Conservation (phyloP, 2,888 invertebrate species). For the Salpingus planirostris region DNA sequence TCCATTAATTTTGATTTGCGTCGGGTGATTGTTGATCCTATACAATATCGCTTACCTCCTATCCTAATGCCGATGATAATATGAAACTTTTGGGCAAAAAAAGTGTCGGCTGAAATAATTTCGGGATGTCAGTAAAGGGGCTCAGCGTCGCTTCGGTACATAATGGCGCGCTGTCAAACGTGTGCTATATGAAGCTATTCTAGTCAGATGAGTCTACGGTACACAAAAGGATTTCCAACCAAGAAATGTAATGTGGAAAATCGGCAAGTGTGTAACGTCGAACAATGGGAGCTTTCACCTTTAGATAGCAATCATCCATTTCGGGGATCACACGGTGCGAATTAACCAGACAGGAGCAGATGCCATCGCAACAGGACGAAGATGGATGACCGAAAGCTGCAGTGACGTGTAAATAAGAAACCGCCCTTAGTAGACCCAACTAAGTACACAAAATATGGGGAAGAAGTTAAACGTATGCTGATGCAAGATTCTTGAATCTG, state of each 20-base stretch:
- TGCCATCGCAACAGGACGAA: slow-evolving; percentile 24
- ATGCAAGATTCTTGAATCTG: too few species aligned
- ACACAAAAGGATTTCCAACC: slow-evolving; percentile 24
- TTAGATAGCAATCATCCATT: slow-evolving; percentile 34
- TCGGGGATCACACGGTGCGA: slow-evolving; percentile 24
- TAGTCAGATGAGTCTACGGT: slow-evolving; percentile 23
- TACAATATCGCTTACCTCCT: too few species aligned
- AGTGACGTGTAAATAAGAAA: slow-evolving; percentile 27
- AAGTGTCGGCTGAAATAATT: too few species aligned
- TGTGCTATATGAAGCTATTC: slow-evolving; percentile 29
- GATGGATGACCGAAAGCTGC: slow-evolving; percentile 22
- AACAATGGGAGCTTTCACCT: slow-evolving; percentile 29
- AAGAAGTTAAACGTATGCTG: too few species aligned
- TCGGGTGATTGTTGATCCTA: too few species aligned
- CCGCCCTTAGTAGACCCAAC: slow-evolving; percentile 19
- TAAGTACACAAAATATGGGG: too few species aligned
- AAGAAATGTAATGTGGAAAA: slow-evolving; percentile 29
- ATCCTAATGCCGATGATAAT: too few species aligned
- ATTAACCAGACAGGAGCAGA: slow-evolving; percentile 26
- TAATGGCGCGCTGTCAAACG: slow-evolving; percentile 20
- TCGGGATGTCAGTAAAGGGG: too few species aligned
- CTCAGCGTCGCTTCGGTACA: too few species aligned
- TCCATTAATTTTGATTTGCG: too few species aligned
- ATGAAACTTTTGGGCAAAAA: too few species aligned
- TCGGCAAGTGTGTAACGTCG: slow-evolving; percentile 20